Conservation (phyloP, 1,140 invertebrate genomes). For the Aphidius ervi region DNA sequence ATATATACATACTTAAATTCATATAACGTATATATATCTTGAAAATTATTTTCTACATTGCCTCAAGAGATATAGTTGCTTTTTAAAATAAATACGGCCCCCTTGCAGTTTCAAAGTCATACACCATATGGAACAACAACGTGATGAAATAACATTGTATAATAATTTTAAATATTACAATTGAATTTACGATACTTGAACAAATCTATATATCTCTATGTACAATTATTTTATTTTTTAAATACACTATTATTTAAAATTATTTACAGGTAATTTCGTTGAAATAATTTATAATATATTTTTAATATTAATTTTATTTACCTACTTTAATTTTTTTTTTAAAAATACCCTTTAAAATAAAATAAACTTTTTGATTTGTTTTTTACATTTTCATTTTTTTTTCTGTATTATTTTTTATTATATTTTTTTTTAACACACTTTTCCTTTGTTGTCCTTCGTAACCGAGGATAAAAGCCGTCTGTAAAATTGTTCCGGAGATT, state of each 20-base stretch:
- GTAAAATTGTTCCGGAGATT: conserved; percentile 19
- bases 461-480: conserved; percentile 17
- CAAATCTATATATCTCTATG: conserved; percentile 17
- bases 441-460: background rate
- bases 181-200: conserved; percentile 18
- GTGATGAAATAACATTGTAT: conserved; percentile 23
- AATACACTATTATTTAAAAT: conserved; percentile 8
- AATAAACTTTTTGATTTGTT: background rate
- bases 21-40: background rate
- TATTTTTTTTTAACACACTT: conserved; percentile 1
- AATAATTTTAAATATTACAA: conserved; percentile 21
- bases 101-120: background rate
- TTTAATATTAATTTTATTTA: background rate
- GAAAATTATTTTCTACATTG: conserved; percentile 17
- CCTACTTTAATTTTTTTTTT: too few relatives aligned
- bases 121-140: conserved; percentile 15
- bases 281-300: background rate
- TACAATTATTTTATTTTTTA: conserved; percentile 4
- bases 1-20: conserved; percentile 2
- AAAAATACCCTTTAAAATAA: too few relatives aligned
- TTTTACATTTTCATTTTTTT: conserved; percentile 2
- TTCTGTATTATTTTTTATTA: conserved; percentile 2
- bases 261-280: conserved; percentile 12
- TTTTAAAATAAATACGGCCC: conserved; percentile 1
- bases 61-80: conserved; percentile 12